phyloP scores from a whole-genome alignment of 2,888 invertebrate genomes.

The Baronia brevicornis region DNA sequence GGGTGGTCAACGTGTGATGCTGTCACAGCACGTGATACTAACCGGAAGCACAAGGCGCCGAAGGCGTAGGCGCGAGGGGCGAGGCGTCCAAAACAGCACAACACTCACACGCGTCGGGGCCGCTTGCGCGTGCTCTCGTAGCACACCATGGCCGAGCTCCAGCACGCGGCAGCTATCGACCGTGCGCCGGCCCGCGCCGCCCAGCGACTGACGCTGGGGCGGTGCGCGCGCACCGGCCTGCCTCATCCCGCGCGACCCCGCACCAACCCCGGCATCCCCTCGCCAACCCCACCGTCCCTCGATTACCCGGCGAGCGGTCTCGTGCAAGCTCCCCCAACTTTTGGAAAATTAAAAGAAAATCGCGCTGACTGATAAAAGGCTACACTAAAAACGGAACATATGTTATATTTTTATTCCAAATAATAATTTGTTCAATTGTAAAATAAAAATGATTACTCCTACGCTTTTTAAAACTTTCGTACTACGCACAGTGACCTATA shows the following conservation, averaged over 20 bases:
- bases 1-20: no score
- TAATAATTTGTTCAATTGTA: no score
- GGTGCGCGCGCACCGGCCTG: slow-evolving; percentile 55
- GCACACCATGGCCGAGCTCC: slow-evolving; percentile 56
- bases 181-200: slow-evolving; percentile 54
- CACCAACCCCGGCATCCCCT: slow-evolving; percentile 22
- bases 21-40: slow-evolving; percentile 27
- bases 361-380: not conserved
- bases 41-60: slow-evolving; percentile 44
- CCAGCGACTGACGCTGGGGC: slow-evolving; percentile 46
- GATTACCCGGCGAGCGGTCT: slow-evolving; percentile 21
- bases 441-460: no score
- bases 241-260: slow-evolving; percentile 20
- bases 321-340: slow-evolving; percentile 22
- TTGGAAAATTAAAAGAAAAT: slow-evolving; percentile 16
- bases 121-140: slow-evolving; percentile 54
- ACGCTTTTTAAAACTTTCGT: no score
- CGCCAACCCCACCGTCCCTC: slow-evolving; percentile 18
- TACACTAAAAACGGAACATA: not conserved
- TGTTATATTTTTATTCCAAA: not conserved
- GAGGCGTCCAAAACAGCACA: slow-evolving; percentile 34
- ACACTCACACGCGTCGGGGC: slow-evolving; percentile 47
- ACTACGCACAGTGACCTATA: no score
- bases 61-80: slow-evolving; percentile 26
- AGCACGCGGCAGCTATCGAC: slow-evolving; percentile 60